Conservation (phyloP, 2,113 vertebrate genomes). For the Coryphaenoides rupestris region DNA sequence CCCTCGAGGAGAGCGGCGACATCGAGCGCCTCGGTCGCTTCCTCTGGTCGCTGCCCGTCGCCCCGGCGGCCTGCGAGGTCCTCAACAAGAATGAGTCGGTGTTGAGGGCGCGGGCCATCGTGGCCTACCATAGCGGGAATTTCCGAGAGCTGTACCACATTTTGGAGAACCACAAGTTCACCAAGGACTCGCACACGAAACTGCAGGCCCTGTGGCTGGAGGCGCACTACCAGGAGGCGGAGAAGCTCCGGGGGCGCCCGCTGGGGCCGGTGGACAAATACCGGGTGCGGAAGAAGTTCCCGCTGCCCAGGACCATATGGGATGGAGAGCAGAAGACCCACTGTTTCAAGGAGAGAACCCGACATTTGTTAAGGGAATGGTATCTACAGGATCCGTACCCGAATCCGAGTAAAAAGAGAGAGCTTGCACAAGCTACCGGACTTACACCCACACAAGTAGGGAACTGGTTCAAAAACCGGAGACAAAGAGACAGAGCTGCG, state of each 20-base stretch:
- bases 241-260: constrained; percentile 95
- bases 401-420: constrained; percentile 97
- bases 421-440: constrained; percentile 98
- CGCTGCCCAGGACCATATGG: constrained; percentile 97
- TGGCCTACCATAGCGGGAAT: constrained; percentile 97
- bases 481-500: constrained; percentile 97
- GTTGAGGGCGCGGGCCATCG: constrained; percentile 90
- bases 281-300: constrained; percentile 98
- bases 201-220: constrained; percentile 98
- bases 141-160: constrained; percentile 98
- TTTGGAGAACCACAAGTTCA: constrained; percentile 98
- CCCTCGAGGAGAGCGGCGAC: constrained; percentile 97
- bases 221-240: constrained; percentile 98
- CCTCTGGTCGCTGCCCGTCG: constrained; percentile 98
- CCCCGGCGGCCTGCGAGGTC: constrained; percentile 95
- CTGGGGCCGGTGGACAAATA: constrained; percentile 99
- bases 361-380: constrained; percentile 97
- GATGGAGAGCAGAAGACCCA: constrained; percentile 99
- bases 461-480: constrained; percentile 99
- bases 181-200: constrained; percentile 97
- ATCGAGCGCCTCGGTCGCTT: constrained; percentile 97
- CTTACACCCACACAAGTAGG: constrained; percentile 99
- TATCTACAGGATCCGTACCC: constrained; percentile 99
- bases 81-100: constrained; percentile 98
- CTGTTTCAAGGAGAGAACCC: constrained; percentile 98